Conservation (phyloP, 2,113 vertebrate genomes). For the Pholis gunnellus region DNA sequence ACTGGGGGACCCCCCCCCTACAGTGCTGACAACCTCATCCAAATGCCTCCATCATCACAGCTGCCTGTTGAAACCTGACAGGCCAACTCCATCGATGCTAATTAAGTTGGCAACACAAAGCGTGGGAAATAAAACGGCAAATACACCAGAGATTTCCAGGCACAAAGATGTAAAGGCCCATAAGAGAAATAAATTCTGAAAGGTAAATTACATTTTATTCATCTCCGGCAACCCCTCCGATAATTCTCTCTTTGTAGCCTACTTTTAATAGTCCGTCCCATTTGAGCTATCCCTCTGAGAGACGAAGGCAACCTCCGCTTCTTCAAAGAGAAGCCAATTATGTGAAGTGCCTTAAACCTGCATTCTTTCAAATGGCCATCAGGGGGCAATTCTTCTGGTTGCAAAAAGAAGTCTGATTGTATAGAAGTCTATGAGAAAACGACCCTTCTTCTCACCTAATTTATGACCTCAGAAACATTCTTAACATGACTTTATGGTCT, state of each 20-base stretch:
- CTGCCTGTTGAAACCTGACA: constrained; percentile 64
- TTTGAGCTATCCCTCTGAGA: constrained; percentile 32
- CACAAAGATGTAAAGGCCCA: constrained; percentile 5
- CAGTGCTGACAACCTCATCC: constrained; percentile 30
- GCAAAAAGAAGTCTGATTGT: not conserved
- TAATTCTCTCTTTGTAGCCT: constrained; percentile 12
- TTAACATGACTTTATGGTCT: not conserved
- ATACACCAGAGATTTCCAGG: constrained; percentile 34
- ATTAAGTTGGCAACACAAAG: constrained; percentile 67
- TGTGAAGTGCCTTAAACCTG: not conserved
- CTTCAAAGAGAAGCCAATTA: not conserved
- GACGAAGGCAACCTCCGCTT: not conserved
- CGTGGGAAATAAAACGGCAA: constrained; percentile 41
- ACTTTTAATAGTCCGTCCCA: constrained; percentile 47
- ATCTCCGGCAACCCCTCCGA: not conserved
- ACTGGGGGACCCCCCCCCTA: not conserved
- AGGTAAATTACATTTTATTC: constrained; percentile 16
- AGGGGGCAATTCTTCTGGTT: not conserved
- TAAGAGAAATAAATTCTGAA: constrained; percentile 5
- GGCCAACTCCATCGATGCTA: constrained; percentile 49
- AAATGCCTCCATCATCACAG: constrained; percentile 52
- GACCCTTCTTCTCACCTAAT: not conserved
- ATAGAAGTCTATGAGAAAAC: not conserved
- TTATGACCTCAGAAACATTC: not conserved
- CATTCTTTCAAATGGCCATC: not conserved